Percentiles rank a stretch among this genome's conserved stretches.
phyloP scores from a whole-genome alignment of 2,888 invertebrate genomes.

The Amorpha juglandis region DNA sequence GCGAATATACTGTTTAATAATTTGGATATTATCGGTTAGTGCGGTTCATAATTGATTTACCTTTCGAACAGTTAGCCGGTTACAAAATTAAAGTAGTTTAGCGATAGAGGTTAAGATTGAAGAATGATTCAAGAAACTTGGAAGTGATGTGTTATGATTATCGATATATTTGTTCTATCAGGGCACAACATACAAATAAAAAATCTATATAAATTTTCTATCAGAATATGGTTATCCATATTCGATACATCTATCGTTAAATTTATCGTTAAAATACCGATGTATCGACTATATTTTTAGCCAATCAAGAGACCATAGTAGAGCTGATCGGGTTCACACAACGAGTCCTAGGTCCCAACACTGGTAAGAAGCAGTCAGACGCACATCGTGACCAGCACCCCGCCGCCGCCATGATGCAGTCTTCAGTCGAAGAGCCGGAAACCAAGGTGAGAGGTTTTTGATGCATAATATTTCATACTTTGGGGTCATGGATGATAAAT shows the following conservation, averaged over 20 bases:
- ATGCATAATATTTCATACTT: too few relatives aligned
- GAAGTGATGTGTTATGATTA: too few relatives aligned
- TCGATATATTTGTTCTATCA: too few relatives aligned
- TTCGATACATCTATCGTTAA: too few relatives aligned
- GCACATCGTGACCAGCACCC: conserved; percentile 45
- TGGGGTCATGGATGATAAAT: too few relatives aligned
- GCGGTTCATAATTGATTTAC: background rate
- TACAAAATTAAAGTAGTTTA: background rate
- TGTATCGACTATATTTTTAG: conserved; percentile 66
- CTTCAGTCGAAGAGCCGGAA: conserved; percentile 44
- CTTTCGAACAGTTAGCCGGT: too few relatives aligned
- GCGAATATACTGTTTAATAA: conserved; percentile 97
- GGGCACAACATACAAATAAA: too few relatives aligned
- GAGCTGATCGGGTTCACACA: conserved; percentile 95
- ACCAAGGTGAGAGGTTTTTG: conserved; percentile 41
- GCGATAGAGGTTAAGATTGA: too few relatives aligned
- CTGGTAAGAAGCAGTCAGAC: conserved; percentile 49
- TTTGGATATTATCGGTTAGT: conserved; percentile 94
- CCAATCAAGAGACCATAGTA: conserved; percentile 97
- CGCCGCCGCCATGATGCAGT: conserved; percentile 41
- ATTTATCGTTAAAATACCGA: background rate
- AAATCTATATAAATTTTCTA: too few relatives aligned
- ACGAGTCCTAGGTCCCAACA: conserved; percentile 78
- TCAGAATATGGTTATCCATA: too few relatives aligned
- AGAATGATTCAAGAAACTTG: too few relatives aligned